Evolutionary conservation across 2,888 invertebrate genomes (phyloP), one percentile per base, ranked within the genome.

Genomic region (Dioctria rufipes): DNA sequence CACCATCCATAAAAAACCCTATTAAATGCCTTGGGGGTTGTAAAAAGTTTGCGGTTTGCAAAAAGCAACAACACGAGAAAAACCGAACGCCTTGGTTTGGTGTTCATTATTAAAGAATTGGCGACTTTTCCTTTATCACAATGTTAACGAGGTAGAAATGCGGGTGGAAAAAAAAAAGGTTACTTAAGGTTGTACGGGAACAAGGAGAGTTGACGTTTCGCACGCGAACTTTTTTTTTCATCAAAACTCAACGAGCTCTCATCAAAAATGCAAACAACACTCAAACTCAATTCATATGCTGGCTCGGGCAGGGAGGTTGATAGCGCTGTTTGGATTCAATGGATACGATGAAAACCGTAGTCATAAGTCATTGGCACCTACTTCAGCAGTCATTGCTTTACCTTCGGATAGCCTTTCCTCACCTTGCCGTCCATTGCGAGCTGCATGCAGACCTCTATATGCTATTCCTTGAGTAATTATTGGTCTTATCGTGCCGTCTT

Each of bases 261-360:
- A 73, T 73, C 73, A 73, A 73, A 73, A 73, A 73, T 73, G 73
- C 73, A 73, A 73, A 73, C 73, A 60, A 13, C 73, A 58, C 73
- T 40, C 5, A 4, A 6, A 61, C 5, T 25, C 5, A 61, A 61
- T 61, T 39, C 61, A 61, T 61, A 25, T 61, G 61, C 4, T 25
- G 61, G 61, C n/a, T 6, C 42, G 67, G 46, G 67, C 8, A 25
- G 25, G 25, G 2, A 25, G 25, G 25, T 25, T 25, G 25, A 25
- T 25, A 60, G 39, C 42, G 39, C 42, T 42, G 13, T 13, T n/a
- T 73, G 73, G 58, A 73, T 73, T 60, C 60, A 58, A 39, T 73
- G 58, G 42, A 54, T 73, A 73, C 42, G 8, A 25, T 25, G 25
- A 25, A 73, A 58, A 73, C 42, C 58, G 42, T 9, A 69, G 13